Evolutionary conservation across 2,797 vertebrate species (phyloP).

Genomic region (Serranus cabrilla): DNA sequence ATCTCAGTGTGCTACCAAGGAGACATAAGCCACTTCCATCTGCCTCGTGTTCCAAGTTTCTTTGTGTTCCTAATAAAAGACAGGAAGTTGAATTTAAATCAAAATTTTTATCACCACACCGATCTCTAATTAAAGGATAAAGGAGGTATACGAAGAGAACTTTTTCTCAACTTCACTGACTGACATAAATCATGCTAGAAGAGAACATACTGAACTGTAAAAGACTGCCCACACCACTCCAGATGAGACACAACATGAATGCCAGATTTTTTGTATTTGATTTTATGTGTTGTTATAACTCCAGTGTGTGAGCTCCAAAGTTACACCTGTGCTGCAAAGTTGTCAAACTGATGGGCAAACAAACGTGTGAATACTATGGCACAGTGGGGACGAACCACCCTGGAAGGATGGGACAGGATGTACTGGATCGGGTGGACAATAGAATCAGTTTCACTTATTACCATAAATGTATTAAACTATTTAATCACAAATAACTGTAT

Average conservation of each 20-base stretch:
- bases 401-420: neutral
- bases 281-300: neutral
- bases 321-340: neutral
- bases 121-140: constrained; percentile 70
- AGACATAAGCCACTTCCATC: constrained; percentile 89
- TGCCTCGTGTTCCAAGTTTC: constrained; percentile 83
- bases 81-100: constrained; percentile 80
- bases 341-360: neutral
- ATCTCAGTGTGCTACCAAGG: constrained; percentile 84
- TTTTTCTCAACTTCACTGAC: constrained; percentile 42
- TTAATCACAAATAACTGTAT: too few relatives aligned
- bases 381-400: neutral
- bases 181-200: constrained; percentile 17
- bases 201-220: neutral
- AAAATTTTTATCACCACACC: constrained; percentile 63
- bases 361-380: neutral
- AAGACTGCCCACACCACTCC: neutral
- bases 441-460: too few relatives aligned
- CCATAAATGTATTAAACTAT: too few relatives aligned
- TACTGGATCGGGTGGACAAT: neutral
- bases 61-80: constrained; percentile 84
- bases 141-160: constrained; percentile 18
- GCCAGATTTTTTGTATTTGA: neutral
- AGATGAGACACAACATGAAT: neutral
- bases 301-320: neutral